A percentile compares a stretch with the other conserved stretches of the same genome.
Conservation (phyloP, 1,140 invertebrate genomes). For the Eumeta japonica region DNA sequence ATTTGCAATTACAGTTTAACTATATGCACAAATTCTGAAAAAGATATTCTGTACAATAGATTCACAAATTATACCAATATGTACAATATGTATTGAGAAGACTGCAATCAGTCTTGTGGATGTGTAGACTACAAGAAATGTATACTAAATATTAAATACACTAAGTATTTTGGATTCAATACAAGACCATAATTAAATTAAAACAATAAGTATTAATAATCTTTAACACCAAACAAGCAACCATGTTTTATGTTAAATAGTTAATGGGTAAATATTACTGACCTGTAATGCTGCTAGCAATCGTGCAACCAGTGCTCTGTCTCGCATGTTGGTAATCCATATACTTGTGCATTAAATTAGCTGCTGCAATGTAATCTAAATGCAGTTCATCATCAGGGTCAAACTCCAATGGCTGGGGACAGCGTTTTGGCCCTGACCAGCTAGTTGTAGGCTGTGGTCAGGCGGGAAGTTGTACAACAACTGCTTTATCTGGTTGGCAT, state of each 20-base stretch:
- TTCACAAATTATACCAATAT: too few relatives aligned
- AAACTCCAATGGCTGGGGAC: conserved; percentile 83
- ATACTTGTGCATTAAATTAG: conserved; percentile 94
- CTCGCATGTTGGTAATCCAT: conserved; percentile 75
- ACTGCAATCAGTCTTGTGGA: neutral
- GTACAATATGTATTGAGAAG: neutral
- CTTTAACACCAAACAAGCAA: neutral
- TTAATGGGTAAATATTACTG: conserved; percentile 11
- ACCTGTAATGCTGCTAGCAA: conserved; percentile 66
- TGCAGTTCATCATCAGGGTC: conserved; percentile 75
- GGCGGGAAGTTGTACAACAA: conserved; percentile 96
- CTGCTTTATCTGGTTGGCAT: conserved; percentile 93
- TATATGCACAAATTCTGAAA: too few relatives aligned
- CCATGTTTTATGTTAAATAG: neutral
- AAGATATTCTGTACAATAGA: too few relatives aligned
- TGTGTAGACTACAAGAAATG: neutral
- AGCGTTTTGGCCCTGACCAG: conserved; percentile 93
- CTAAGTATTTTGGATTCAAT: neutral
- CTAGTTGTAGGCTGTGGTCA: conserved; percentile 85
- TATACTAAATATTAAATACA: neutral
- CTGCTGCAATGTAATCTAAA: conserved; percentile 88
- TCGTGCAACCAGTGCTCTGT: conserved; percentile 67
- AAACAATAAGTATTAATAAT: neutral
- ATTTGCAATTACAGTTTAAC: too few relatives aligned
- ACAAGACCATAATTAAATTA: neutral